These are phyloP conservation scores for Diuraphis noxia DNA, from an alignment of 1,140 invertebrate species.

Conservation along the genomic window DNA sequence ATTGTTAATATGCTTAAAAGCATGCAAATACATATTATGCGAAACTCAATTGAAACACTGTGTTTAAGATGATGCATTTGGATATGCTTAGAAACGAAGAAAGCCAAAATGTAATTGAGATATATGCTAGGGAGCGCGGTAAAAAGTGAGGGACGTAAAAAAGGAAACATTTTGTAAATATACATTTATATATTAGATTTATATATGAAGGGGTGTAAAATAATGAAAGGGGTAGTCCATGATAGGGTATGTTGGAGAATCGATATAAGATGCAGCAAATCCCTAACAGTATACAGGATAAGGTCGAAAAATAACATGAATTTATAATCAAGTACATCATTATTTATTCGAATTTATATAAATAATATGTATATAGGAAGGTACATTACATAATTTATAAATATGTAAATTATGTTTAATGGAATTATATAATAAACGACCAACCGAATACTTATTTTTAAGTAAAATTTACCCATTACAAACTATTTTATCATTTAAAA, in stretches of 20 bases:
- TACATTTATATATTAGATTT: too few species aligned
- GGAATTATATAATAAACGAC: not conserved
- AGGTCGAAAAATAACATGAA: constrained; percentile 8
- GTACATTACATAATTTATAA: not conserved
- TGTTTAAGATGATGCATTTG: not conserved
- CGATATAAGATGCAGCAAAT: not conserved
- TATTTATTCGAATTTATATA: not conserved
- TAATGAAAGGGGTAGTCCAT: not conserved
- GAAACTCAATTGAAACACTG: not conserved
- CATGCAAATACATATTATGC: not conserved
- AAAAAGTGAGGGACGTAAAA: constrained; percentile 6
- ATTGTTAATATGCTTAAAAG: not conserved
- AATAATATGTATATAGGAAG: not conserved
- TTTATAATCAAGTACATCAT: constrained; percentile 11
- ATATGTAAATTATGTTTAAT: not conserved
- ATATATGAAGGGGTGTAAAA: not conserved
- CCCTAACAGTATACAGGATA: not conserved
- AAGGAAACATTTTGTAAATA: not conserved
- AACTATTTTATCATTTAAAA: not conserved
- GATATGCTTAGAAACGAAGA: not conserved
- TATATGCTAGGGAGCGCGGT: not conserved
- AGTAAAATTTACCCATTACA: not conserved
- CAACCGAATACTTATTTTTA: not conserved
- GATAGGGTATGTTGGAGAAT: not conserved
- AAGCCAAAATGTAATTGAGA: not conserved